Conservation (phyloP, 2,113 vertebrate genomes). For the Caranx melampygus region DNA sequence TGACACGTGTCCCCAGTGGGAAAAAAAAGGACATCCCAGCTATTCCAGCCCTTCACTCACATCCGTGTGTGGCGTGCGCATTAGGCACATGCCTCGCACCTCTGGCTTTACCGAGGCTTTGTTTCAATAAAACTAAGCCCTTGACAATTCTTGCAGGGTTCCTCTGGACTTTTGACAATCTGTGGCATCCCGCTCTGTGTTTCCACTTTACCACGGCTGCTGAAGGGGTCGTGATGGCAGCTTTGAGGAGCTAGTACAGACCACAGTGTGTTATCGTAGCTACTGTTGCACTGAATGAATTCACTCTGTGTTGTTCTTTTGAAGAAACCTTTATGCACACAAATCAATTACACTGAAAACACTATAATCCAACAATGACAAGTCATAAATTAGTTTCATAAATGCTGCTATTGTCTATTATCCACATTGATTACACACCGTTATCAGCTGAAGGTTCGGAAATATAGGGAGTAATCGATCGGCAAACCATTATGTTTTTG, state of each 20-base stretch:
- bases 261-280: background rate
- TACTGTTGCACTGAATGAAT: background rate
- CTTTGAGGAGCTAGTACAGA: background rate
- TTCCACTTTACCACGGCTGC: constrained; percentile 6
- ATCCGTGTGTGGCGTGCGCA: constrained; percentile 30
- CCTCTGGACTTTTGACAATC: constrained; percentile 13
- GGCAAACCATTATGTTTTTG: background rate
- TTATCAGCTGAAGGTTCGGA: background rate
- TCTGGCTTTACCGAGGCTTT: constrained; percentile 63
- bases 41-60: constrained; percentile 47
- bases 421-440: background rate
- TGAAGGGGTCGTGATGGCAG: background rate
- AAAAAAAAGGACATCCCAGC: constrained; percentile 44
- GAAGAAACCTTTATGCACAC: constrained; percentile 45
- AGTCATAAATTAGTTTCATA: background rate
- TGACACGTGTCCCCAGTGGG: constrained; percentile 23
- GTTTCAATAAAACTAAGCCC: constrained; percentile 62
- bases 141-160: constrained; percentile 20
- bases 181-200: constrained; percentile 26
- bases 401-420: constrained; percentile 3
- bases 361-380: background rate
- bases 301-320: constrained; percentile 19
- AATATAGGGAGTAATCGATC: background rate
- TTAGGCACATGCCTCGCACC: constrained; percentile 58
- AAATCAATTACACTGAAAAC: constrained; percentile 23